A percentile compares a stretch with the other conserved stretches of the same genome.
These are phyloP conservation scores for Dendrocopos noguchii DNA, from an alignment of 2,113 vertebrate genomes.

Conservation along the genomic window DNA sequence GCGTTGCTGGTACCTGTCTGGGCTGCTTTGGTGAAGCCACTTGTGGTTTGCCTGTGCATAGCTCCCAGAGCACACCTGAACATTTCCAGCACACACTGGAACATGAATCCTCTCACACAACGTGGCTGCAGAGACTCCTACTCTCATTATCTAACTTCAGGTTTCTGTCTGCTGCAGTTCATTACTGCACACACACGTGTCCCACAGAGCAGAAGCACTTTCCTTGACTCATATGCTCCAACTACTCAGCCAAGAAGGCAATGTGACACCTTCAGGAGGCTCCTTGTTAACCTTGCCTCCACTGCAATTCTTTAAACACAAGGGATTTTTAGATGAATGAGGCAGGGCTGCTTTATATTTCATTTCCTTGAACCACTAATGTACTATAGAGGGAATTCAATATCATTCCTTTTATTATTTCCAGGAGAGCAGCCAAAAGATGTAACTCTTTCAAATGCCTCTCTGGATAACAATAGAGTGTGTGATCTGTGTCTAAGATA, in stretches of 20 bases:
- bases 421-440: background rate
- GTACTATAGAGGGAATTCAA: background rate
- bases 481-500: background rate
- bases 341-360: background rate
- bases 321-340: background rate
- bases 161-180: background rate
- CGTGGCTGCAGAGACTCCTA: background rate
- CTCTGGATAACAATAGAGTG: background rate
- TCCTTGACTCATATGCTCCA: background rate
- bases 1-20: background rate
- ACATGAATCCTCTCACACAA: background rate
- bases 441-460: background rate
- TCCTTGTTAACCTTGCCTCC: background rate
- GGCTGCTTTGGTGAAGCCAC: background rate
- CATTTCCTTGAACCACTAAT: background rate
- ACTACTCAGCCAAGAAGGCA: background rate
- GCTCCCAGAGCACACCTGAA: background rate
- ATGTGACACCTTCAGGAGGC: background rate
- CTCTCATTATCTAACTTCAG: background rate
- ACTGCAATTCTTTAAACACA: background rate
- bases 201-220: background rate
- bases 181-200: background rate
- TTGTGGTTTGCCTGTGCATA: background rate
- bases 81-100: background rate
- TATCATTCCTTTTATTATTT: background rate